These are phyloP conservation scores for Stenopsyche tienmushanensis DNA, from an alignment of 1,140 invertebrate genomes.

Conservation along the genomic window DNA sequence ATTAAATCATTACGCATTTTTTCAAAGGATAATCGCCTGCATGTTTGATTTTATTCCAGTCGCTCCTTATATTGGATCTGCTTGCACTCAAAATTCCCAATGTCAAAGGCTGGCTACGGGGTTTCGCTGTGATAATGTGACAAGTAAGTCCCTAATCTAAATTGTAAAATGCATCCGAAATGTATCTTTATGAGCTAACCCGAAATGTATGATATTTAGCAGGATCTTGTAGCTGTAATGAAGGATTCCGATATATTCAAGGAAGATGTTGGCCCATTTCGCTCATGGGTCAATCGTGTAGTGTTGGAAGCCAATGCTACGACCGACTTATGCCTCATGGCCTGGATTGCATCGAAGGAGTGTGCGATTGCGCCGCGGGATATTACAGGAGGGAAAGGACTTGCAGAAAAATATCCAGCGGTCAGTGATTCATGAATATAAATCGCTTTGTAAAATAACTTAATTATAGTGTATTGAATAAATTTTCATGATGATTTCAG, in stretches of 20 bases:
- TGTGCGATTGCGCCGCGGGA: neutral
- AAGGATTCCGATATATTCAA: conserved; percentile 10
- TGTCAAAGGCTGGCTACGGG: neutral
- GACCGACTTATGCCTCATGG: neutral
- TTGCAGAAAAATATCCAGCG: conserved; percentile 12
- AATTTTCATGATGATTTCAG: neutral
- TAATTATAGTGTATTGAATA: neutral
- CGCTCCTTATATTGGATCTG: neutral
- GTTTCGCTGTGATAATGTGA: neutral
- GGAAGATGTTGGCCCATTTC: conserved; percentile 13
- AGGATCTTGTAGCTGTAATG: conserved; percentile 1
- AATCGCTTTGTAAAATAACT: neutral
- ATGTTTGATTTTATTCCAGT: too few relatives aligned
- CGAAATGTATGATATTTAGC: neutral
- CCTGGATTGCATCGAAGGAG: conserved; percentile 6
- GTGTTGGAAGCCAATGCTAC: conserved; percentile 1
- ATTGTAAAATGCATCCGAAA: neutral
- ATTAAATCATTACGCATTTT: too few relatives aligned
- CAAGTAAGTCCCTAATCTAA: neutral
- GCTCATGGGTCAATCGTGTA: neutral
- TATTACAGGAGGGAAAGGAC: conserved; percentile 3
- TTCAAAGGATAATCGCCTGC: too few relatives aligned
- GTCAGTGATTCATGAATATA: neutral
- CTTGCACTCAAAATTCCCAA: conserved; percentile 4
- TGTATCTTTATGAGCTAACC: neutral